Percentiles rank a stretch among this genome's conserved stretches.
These are phyloP conservation scores for Tholera decimalis DNA, from an alignment of 2,888 invertebrate species.

Conservation along the genomic window DNA sequence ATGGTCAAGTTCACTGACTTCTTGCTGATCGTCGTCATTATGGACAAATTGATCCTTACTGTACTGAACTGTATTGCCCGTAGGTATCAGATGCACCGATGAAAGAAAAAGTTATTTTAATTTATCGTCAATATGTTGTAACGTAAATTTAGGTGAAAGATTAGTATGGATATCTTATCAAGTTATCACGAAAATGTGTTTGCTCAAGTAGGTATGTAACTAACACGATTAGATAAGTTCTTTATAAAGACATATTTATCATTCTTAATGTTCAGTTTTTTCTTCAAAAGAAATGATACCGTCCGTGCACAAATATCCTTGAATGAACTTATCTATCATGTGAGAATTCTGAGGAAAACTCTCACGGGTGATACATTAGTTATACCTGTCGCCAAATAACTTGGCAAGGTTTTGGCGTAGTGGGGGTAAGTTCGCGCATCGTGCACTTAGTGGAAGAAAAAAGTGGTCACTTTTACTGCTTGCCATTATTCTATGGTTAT, in stretches of 20 bases:
- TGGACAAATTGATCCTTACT: constrained; percentile 75
- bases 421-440: too few relatives aligned
- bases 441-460: too few relatives aligned
- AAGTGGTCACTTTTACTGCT: too few relatives aligned
- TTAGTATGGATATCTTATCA: constrained; percentile 76
- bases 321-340: constrained; percentile 24
- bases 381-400: too few relatives aligned
- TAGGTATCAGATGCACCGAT: constrained; percentile 8
- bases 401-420: too few relatives aligned
- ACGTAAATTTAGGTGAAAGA: constrained; percentile 74
- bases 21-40: constrained; percentile 70
- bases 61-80: constrained; percentile 24
- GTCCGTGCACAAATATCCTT: constrained; percentile 37
- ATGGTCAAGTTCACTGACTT: constrained; percentile 83
- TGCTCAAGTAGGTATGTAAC: constrained; percentile 67
- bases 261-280: constrained; percentile 48
- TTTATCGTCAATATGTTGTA: constrained; percentile 45
- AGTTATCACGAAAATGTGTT: constrained; percentile 75
- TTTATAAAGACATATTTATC: constrained; percentile 66
- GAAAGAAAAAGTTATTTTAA: constrained; percentile 41
- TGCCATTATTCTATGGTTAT: too few relatives aligned
- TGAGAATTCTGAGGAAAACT: constrained; percentile 27
- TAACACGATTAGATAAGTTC: constrained; percentile 74
- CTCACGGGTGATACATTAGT: background rate
- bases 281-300: constrained; percentile 45